phyloP scores from a whole-genome alignment of 2,113 vertebrate species.

The Galbula dea region DNA sequence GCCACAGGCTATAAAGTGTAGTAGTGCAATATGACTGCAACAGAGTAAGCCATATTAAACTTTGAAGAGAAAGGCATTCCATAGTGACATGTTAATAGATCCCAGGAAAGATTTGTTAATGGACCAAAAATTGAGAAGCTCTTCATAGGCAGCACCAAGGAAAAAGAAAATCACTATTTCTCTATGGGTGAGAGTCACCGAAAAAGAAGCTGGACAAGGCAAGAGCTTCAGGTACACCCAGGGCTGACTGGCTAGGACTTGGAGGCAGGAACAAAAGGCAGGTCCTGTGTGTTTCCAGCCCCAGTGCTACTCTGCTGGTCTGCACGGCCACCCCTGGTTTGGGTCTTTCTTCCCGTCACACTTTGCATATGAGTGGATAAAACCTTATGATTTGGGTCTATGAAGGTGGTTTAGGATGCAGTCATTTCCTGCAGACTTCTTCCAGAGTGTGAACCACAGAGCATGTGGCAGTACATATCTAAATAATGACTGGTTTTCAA shows the following conservation, averaged over 20 bases:
- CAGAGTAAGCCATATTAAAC: constrained; percentile 45
- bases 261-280: neutral
- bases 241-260: neutral
- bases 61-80: constrained; percentile 35
- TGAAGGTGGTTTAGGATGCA: fast-evolving
- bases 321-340: neutral
- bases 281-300: fast-evolving
- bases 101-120: constrained; percentile 54
- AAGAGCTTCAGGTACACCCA: fast-evolving
- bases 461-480: neutral
- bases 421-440: neutral
- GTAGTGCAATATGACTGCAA: constrained; percentile 49
- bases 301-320: neutral
- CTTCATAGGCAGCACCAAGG: neutral
- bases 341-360: neutral
- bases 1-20: constrained; percentile 36
- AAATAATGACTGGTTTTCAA: neutral
- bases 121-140: constrained; percentile 14
- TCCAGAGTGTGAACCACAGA: neutral
- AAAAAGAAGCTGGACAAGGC: neutral
- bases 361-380: neutral
- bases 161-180: neutral
- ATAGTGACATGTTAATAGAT: constrained; percentile 46
- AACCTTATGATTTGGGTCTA: neutral
- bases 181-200: neutral